phyloP scores from a whole-genome alignment of 2,113 vertebrate genomes.

The Cacatua alba region DNA sequence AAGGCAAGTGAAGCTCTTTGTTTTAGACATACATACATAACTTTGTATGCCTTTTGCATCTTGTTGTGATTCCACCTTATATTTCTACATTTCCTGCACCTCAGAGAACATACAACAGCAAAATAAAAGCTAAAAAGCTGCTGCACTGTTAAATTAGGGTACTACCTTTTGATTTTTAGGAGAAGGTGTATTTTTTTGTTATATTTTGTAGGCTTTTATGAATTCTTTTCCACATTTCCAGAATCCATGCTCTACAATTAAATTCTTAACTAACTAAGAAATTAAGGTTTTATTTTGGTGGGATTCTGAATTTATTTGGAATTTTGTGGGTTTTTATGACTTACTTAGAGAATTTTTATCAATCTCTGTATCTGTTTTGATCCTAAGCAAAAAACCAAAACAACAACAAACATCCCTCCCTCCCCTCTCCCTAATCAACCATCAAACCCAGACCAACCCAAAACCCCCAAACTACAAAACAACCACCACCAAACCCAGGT shows the following conservation, averaged over 20 bases:
- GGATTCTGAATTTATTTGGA: not conserved
- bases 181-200: not conserved
- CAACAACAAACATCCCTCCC: not conserved
- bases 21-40: slow-evolving; percentile 2
- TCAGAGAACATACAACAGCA: not conserved
- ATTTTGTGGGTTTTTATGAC: not conserved
- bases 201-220: not conserved
- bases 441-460: not conserved
- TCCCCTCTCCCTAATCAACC: not conserved
- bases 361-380: not conserved
- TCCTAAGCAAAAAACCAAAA: not conserved
- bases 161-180: not conserved
- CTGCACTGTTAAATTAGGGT: not conserved
- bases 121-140: not conserved
- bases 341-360: not conserved
- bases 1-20: not conserved
- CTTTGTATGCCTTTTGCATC: not conserved
- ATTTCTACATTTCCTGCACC: not conserved
- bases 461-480: not conserved
- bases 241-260: not conserved
- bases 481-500: not conserved
- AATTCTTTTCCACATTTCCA: not conserved
- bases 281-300: not conserved
- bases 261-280: not conserved
- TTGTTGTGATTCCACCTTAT: not conserved